Evolutionary conservation across 2,113 vertebrate genomes (phyloP), one percentile per base, ranked within the genome.

Genomic region (Seriola quinqueradiata): DNA sequence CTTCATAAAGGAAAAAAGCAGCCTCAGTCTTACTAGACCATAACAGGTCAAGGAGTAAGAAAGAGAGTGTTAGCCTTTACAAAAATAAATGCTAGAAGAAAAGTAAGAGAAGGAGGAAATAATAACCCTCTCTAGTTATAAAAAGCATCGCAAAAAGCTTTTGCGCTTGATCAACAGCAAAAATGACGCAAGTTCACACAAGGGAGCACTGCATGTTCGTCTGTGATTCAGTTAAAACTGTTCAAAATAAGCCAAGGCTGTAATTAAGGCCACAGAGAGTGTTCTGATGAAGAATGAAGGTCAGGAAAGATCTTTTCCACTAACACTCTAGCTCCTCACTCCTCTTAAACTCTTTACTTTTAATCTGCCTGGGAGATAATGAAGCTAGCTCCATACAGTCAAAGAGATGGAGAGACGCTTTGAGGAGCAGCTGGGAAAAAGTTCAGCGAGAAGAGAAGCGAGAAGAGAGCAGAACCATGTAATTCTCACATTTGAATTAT

Each of bases 341-440:
- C 75, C 63, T 85, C 28, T 80, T 79, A 85, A 86, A 90, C 7
- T 77, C 82, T 81, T 84, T 89, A 77, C 67, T 89, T 91, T 91
- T 89, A 91, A 92, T 92, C 89, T 90, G 87, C 77, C 77, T n/a
- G 17, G 21, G 69, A 86, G 89, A 92, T 90, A 87, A 92, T 71
- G 78, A 90, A 91, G 70, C 64, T 67, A 76, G 81, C 70, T 74
- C 67, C 59, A 52, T 69, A 32, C 3, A 79, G 87, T 79, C 76
- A 48, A 42, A 85, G 72, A 85, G 67, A 89, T 23, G 59, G 61
- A 58, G 55, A 82, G 73, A 67, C 34, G 19, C 76, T 88, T 70
- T 79, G 77, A 84, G 70, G 60, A 85, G 68, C 46, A 80, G 83
- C 77, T 67, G 68, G 60, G 66, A 82, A 79, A 84, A 83, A 65